phyloP scores from a whole-genome alignment of 2,113 vertebrate species.

The Rhynchomys soricoides region DNA sequence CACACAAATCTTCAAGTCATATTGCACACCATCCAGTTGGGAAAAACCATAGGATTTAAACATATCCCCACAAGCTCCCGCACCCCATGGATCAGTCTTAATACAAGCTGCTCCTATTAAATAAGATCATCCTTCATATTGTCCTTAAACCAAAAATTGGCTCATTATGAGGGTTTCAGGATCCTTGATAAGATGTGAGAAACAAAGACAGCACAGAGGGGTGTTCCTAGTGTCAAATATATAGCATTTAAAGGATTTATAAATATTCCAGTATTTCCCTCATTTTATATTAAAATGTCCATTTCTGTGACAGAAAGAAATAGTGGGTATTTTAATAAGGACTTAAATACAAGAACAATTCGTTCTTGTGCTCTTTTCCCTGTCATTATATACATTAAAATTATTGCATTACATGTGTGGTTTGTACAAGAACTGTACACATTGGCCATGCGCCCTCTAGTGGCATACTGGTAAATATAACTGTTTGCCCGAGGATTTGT shows the following conservation, averaged over 20 bases:
- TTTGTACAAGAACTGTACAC: not conserved
- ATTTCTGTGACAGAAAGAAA: not conserved
- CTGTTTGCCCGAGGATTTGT: not conserved
- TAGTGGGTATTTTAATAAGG: not conserved
- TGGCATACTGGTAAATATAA: not conserved
- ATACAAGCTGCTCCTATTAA: constrained; percentile 17
- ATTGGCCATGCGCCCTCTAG: constrained; percentile 54
- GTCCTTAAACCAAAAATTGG: not conserved
- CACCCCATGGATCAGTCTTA: not conserved
- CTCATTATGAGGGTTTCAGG: not conserved
- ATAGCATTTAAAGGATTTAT: constrained; percentile 1
- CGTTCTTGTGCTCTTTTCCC: constrained; percentile 8
- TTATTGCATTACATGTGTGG: not conserved
- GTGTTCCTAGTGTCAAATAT: constrained; percentile 45
- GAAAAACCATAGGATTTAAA: not conserved
- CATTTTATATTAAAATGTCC: not conserved
- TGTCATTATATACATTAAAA: not conserved
- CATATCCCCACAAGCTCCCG: not conserved
- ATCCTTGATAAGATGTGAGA: not conserved
- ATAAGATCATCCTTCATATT: not conserved
- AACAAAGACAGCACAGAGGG: not conserved
- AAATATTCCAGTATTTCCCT: not conserved
- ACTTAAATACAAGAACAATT: not conserved
- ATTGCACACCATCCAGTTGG: not conserved
- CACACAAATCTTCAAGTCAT: not conserved